Evolutionary conservation across 1,140 invertebrate genomes (phyloP).

Genomic region (Nasonia vitripennis): DNA sequence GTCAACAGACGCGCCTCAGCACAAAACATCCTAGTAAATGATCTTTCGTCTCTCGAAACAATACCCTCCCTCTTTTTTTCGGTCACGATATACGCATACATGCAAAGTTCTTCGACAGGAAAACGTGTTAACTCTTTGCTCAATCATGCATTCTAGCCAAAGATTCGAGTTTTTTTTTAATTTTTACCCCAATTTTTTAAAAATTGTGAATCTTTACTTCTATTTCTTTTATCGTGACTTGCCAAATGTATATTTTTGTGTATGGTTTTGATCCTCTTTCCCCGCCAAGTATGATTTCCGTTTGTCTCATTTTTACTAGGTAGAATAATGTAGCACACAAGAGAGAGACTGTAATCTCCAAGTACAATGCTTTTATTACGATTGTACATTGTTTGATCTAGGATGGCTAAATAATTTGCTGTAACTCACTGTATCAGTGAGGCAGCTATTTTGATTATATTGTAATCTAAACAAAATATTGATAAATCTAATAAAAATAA

Average conservation of each 20-base stretch:
- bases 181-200: constrained; percentile 13
- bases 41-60: constrained; percentile 52
- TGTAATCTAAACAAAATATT: constrained; percentile 69
- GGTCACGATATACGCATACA: constrained; percentile 9
- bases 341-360: constrained; percentile 49
- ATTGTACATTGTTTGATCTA: constrained; percentile 66
- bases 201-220: constrained; percentile 48
- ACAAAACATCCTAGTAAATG: constrained; percentile 66
- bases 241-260: constrained; percentile 57
- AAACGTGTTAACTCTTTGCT: constrained; percentile 32
- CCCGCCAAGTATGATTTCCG: constrained; percentile 37
- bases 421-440: constrained; percentile 75
- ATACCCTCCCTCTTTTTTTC: not conserved
- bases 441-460: constrained; percentile 64
- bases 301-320: constrained; percentile 45
- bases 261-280: constrained; percentile 36
- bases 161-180: constrained; percentile 55
- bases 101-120: constrained; percentile 4
- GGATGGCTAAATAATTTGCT: constrained; percentile 64
- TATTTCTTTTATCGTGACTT: constrained; percentile 51
- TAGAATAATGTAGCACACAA: constrained; percentile 47
- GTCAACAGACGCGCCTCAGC: constrained; percentile 63
- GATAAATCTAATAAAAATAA: constrained; percentile 62
- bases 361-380: constrained; percentile 59
- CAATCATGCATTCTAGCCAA: constrained; percentile 59